Base-by-base conservation (phyloP, 2,888 invertebrate genomes). In the Drosophila fungiperda region DNA sequence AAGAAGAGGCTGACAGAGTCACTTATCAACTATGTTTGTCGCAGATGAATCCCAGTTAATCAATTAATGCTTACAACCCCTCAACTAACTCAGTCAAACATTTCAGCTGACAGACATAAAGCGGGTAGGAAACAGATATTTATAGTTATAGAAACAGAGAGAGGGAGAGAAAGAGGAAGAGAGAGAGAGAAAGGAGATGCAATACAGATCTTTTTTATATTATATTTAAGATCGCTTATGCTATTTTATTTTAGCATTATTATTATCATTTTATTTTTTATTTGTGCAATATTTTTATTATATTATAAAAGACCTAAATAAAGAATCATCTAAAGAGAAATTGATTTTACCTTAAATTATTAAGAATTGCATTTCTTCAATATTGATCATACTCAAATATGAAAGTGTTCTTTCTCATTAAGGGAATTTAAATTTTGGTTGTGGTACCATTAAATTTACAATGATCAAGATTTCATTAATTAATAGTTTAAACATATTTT, bases 41-140 rank as follows among this genome's bases (percentile, higher is more conserved):
- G 54, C 54, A 36, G 54, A n/a, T 54, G 17, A 54, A 54, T 26
- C 38, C 23, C 65, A 50, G 64, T 66, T 66, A 66, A 67, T 67
- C 53, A 67, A 53, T 42, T 57, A 20, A 55, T 15, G 59, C 11
- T n/a, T n/a, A 48, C 68, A 68, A 68, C 69, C 58, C 68, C 58
- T 42, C 20, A 17, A 26, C 54, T 5, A 29, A 15, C 17, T 29
- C 26, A 49, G 32, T n/a, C 33, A 33, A n/a, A 53, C 49, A n/a
- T 60, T 12, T 32, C 63, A 8, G 12, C 60, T 36, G 1, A 20
- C 20, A 36, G 2, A 53, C 38, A 29, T 26, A 35, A 20, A 17
- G 40, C 40, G 67, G 68, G 12, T 49, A 35, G 33, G 11, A 1
- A 17, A 49, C 1, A 26, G 0, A 26, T 12, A 36, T 36, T 36